Base-by-base conservation (phyloP, 2,888 invertebrate species). In the Cremastobaeus sp. region DNA sequence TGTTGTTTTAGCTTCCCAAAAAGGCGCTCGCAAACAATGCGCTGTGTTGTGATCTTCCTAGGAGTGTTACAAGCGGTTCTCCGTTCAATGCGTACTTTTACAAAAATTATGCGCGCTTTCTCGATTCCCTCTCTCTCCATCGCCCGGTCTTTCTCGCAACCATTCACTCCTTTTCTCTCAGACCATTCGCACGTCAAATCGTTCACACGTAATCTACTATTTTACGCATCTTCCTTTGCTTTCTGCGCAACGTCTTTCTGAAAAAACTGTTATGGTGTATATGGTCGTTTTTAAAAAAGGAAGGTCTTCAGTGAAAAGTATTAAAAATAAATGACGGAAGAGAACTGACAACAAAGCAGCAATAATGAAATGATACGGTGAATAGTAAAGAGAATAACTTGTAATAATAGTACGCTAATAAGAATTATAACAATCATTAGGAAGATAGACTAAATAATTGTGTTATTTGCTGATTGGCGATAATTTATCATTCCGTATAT, bases 401-500 rank as follows among this genome's bases (percentile, higher is more conserved):
- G 68, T 68, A 68, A 60, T 60, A 69, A 69, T 62, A 69, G 54
- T 54, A 48, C 52, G 60, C 69, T 69, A 69, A 60, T 60, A 60
- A 68, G 48, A 57, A 66, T 59, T 21, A 69, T 69, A 69, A 69
- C 60, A 69, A 69, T 69, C 54, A 69, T 69, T 69, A 69, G 62
- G 60, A 54, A 37, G 60, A 60, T 62, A 60, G 54, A 48, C 69
- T 69, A 69, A 69, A 69, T 69, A 60, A 47, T 59, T 41, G 25
- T 60, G 54, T 69, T 69, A 60, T 54, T 69, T 60, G 47, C 60
- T 52, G 69, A 69, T 69, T 59, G 54, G 30, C 59, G 39, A 60
- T 60, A 50, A 60, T 45, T 52, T 35, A 21, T 45, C 37, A 55
- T 54, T 43, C 39, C 8, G 18, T 47, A 25, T 57, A 59, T 65